Base-by-base conservation (phyloP, 2,888 invertebrate genomes). In the Polyommatus icarus region DNA sequence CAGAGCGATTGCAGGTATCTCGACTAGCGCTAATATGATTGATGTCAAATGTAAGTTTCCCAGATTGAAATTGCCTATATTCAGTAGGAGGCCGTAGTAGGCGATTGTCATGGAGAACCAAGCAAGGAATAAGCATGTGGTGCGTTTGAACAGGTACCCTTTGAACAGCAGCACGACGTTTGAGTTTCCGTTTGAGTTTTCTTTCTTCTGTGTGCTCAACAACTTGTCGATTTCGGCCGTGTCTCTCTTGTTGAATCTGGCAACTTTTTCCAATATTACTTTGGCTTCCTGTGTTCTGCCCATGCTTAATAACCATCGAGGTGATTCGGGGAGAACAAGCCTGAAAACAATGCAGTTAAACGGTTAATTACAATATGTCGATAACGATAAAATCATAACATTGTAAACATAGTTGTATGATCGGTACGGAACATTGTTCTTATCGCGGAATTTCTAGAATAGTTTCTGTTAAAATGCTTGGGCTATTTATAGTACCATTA, bases 61-160 rank as follows among this genome's bases (percentile, higher is more conserved):
- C 61, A 97, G 95, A 80, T 97, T 96, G 81, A 97, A 96, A 77
- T 96, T 96, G 81, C 97, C 94, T 76, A 94, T 95, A 85, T 97
- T 97, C 78, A 97, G 89, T 79, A 97, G 95, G 50, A 97, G 90
- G 2, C 97, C 97, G 82, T 97, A 97, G 87, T 97, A 97, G 0
- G 96, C 96, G 76, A 97, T 95, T 79, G 97, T 96, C 90, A 97
- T 96, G 76, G 96, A 95, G 87, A 97, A 97, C 97, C 97, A 97
- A 78, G 96, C 95, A 77, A 96, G 89, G 79, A 96, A 96, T 67
- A 97, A 92, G 80, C 97, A 96, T 67, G 96, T 92, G 0, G 97
- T 96, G 81, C 96, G 96, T 85, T 95, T 96, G 72, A 96, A 89
- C 84, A 97, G 93, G 54, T 94, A 91, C 72, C 96, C 96, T 83